Evolutionary conservation across 2,888 invertebrate genomes (phyloP).

Genomic region (Pteria penguin): DNA sequence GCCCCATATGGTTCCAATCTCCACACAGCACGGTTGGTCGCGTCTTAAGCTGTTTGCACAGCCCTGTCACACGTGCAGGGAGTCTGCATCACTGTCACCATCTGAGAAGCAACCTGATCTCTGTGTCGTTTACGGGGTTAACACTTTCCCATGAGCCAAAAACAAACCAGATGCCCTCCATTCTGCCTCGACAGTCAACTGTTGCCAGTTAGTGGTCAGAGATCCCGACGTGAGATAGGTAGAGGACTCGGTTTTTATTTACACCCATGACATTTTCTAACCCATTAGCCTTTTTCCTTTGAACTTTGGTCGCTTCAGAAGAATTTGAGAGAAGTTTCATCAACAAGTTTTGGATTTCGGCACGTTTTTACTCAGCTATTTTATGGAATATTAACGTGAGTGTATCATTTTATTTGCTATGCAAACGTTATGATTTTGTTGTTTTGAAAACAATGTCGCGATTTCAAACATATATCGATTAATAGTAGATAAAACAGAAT

Average conservation of each 20-base stretch:
- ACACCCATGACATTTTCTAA: no score
- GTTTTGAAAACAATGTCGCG: no score
- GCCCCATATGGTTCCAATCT: background rate
- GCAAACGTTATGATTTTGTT: no score
- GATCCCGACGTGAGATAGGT: background rate
- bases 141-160: constrained; percentile 32
- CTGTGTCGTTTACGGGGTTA: constrained; percentile 9
- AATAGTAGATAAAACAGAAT: no score
- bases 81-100: constrained; percentile 20
- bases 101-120: constrained; percentile 14
- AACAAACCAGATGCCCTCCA: constrained; percentile 35
- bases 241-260: background rate
- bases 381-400: no score
- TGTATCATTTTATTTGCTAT: no score
- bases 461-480: no score
- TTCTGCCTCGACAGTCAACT: background rate
- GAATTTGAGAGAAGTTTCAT: no score
- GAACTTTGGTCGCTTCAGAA: no score
- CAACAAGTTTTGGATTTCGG: no score
- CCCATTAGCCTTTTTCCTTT: no score
- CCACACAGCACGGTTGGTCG: background rate
- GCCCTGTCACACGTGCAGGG: background rate
- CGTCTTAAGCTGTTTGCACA: background rate
- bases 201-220: background rate
- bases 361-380: no score